These are phyloP conservation scores for Mormyrops attenuatus DNA, from an alignment of 2,797 vertebrate genomes.

Conservation along the genomic window DNA sequence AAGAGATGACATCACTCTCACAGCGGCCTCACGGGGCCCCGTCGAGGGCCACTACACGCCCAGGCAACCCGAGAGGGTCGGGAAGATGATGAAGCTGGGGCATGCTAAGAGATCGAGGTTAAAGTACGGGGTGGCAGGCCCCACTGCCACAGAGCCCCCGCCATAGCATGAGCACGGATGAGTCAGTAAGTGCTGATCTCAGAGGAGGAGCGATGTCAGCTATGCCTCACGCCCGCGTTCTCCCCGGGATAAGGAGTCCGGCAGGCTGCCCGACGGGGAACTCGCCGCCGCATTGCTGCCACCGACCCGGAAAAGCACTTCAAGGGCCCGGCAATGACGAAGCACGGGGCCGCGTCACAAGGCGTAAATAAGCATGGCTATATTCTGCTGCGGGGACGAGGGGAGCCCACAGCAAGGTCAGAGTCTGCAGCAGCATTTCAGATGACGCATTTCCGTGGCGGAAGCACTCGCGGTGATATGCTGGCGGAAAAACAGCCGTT, in stretches of 20 bases:
- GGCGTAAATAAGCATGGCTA: slow-evolving; percentile 14
- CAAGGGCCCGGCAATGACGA: background rate
- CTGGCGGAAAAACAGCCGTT: background rate
- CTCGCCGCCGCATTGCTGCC: background rate
- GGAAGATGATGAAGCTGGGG: background rate
- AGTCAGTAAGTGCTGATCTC: background rate
- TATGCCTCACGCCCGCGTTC: background rate
- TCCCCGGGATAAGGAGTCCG: background rate
- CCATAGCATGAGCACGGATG: background rate
- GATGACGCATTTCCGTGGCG: background rate
- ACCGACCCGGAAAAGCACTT: background rate
- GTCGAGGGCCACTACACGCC: background rate
- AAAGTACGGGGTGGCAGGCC: background rate
- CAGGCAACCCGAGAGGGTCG: background rate
- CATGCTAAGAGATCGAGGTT: background rate
- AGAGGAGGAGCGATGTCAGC: background rate
- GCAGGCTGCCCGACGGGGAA: background rate
- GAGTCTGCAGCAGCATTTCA: slow-evolving; percentile 26
- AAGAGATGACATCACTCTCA: background rate
- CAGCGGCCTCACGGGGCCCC: background rate
- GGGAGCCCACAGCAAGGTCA: slow-evolving; percentile 42
- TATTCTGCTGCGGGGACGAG: slow-evolving; percentile 31
- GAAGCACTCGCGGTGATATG: background rate
- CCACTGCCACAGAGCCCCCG: background rate
- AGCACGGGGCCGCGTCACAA: background rate